These are phyloP conservation scores for Terrapene triunguis DNA, from an alignment of 2,113 vertebrate genomes.

Conservation along the genomic window DNA sequence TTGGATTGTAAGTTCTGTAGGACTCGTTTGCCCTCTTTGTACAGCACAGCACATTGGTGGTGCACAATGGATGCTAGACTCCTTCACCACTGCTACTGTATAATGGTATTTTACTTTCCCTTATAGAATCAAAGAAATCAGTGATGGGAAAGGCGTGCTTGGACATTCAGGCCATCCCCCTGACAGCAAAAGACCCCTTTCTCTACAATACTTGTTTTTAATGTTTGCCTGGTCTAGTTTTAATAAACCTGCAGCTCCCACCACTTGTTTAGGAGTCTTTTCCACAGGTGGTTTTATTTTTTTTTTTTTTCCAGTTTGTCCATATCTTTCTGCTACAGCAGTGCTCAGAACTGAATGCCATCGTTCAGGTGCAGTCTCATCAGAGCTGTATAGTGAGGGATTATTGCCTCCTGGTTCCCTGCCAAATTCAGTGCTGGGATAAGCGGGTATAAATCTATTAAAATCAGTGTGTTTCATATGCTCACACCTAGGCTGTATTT, in stretches of 20 bases:
- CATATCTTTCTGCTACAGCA: not conserved
- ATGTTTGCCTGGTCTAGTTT: not conserved
- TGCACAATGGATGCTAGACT: fast-evolving
- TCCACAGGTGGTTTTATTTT: not conserved
- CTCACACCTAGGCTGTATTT: not conserved
- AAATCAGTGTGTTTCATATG: not conserved
- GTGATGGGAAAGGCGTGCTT: not conserved
- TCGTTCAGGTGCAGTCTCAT: constrained; percentile 1
- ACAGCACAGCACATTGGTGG: not conserved
- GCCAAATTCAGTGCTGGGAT: not conserved
- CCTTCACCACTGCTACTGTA: not conserved
- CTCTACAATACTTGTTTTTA: not conserved
- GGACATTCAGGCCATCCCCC: not conserved
- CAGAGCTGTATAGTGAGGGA: not conserved
- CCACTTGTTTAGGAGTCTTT: not conserved
- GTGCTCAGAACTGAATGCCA: not conserved
- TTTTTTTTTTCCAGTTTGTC: not conserved
- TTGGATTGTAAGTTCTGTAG: not conserved
- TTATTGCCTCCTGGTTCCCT: not conserved
- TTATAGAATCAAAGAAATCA: not conserved
- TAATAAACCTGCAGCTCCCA: not conserved
- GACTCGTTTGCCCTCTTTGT: not conserved
- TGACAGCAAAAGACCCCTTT: not conserved
- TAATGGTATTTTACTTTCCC: not conserved
- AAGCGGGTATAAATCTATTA: not conserved